phyloP scores from a whole-genome alignment of 2,113 vertebrate genomes.

The Ceuthmochares aereus region DNA sequence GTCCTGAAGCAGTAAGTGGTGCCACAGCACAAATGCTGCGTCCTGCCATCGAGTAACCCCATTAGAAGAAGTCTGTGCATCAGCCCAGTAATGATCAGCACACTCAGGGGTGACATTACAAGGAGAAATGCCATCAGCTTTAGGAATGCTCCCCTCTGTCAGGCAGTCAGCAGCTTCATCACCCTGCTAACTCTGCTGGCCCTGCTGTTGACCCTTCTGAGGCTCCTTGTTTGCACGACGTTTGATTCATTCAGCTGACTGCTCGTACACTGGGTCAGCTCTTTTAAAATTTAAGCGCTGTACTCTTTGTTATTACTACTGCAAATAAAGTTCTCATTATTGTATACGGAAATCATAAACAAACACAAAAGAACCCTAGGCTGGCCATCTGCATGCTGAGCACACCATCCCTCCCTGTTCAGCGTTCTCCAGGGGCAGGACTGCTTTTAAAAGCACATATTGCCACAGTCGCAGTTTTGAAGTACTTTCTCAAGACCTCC shows the following conservation, averaged over 20 bases:
- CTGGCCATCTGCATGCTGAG: background rate
- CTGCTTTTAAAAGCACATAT: background rate
- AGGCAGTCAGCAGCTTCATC: background rate
- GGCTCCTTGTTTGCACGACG: background rate
- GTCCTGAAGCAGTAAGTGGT: background rate
- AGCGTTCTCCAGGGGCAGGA: background rate
- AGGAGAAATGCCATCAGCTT: background rate
- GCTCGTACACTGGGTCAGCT: background rate
- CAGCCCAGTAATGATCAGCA: background rate
- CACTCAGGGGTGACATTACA: background rate
- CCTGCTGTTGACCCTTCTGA: background rate
- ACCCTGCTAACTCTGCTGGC: background rate
- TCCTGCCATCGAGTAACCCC: background rate
- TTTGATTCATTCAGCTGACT: background rate
- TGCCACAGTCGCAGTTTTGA: background rate
- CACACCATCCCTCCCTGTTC: accelerated
- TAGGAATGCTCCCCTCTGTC: background rate
- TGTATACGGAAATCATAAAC: background rate
- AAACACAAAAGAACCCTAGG: background rate
- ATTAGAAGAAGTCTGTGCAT: background rate
- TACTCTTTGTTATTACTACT: background rate
- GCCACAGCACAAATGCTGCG: background rate
- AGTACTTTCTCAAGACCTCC: background rate
- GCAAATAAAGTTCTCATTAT: background rate
- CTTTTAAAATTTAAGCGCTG: background rate